These are phyloP conservation scores for pig (Sus scrofa) DNA, from an alignment of 2,113 vertebrate genomes.

Conservation along the genomic window T2T-Sscrofa CM000816.6:84036001-84036500, in stretches of 20 bases:
- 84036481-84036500: background rate
- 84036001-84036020: background rate
- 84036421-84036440: background rate
- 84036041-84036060: background rate
- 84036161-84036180: conserved; percentile 5
- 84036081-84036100: background rate
- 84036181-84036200: background rate
- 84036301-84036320: background rate
- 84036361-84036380: background rate
- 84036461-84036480: background rate
- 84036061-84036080: background rate
- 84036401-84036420: background rate
- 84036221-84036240: background rate
- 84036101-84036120: background rate
- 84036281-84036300: background rate
- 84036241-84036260: background rate
- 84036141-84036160: background rate
- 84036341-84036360: background rate
- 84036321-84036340: conserved; percentile 8
- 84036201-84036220: background rate
- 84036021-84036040: background rate
- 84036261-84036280: background rate
- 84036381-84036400: background rate
- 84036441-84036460: background rate
- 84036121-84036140: background rate